phyloP scores from a whole-genome alignment of 2,797 vertebrate species.

The Hybognathus amarus region DNA sequence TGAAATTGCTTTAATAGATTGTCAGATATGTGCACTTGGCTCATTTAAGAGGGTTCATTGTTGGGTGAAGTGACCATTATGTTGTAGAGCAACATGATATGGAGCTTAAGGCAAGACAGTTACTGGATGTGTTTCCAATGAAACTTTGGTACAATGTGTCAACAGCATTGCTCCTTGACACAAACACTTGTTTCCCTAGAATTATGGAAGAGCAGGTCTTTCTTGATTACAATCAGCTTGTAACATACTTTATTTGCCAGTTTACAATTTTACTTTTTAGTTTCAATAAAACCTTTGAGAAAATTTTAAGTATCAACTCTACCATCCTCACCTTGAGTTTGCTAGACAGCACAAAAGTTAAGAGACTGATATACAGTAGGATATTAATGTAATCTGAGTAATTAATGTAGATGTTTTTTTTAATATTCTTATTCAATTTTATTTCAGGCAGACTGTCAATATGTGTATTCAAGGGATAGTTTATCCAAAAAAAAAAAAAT shows the following conservation, averaged over 20 bases:
- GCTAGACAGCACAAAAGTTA: not conserved
- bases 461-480: not conserved
- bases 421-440: not conserved
- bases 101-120: conserved; percentile 30
- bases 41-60: conserved; percentile 25
- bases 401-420: not conserved
- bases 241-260: not conserved
- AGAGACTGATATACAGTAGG: not conserved
- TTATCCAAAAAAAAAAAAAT: no score
- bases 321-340: not conserved
- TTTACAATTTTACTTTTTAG: not conserved
- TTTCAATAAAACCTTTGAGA: not conserved
- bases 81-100: not conserved
- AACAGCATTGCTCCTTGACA: conserved; percentile 32
- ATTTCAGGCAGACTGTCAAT: not conserved
- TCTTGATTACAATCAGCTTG: not conserved
- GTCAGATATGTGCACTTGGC: not conserved
- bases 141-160: conserved; percentile 24
- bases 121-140: conserved; percentile 21
- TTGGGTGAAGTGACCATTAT: conserved; percentile 13
- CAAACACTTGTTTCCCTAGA: conserved; percentile 15
- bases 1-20: not conserved
- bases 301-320: not conserved
- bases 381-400: not conserved
- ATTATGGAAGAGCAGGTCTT: not conserved